phyloP scores from a whole-genome alignment of 2,888 invertebrate species.

The Lypha dubia region DNA sequence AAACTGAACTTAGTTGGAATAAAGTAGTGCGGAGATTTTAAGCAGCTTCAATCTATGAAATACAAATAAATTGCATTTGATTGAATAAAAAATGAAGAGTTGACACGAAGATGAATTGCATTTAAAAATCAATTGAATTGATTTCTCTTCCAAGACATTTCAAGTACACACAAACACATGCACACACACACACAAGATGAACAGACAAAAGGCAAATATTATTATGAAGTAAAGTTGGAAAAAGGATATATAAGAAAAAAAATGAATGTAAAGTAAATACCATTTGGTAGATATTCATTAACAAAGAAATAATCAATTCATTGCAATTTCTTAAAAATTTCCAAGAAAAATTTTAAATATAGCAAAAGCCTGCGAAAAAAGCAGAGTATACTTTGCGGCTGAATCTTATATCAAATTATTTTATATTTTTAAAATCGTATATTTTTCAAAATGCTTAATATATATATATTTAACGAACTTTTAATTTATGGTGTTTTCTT shows the following conservation, averaged over 20 bases:
- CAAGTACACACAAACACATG: slow-evolving; percentile 18
- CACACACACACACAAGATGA: no score
- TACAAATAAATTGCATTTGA: slow-evolving; percentile 68
- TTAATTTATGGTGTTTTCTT: no score
- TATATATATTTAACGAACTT: no score
- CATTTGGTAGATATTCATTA: neutral
- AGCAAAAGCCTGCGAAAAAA: neutral
- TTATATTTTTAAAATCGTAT: no score
- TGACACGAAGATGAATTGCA: slow-evolving; percentile 73
- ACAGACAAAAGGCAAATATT: neutral
- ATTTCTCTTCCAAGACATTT: slow-evolving; percentile 58
- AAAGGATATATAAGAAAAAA: neutral
- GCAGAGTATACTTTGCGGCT: no score
- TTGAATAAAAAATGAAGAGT: slow-evolving; percentile 72
- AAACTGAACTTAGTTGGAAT: slow-evolving; percentile 4
- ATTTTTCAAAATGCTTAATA: no score
- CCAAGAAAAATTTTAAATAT: neutral
- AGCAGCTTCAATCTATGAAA: slow-evolving; percentile 55
- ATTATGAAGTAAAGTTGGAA: neutral
- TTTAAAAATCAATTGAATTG: slow-evolving; percentile 69
- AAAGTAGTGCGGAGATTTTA: slow-evolving; percentile 14
- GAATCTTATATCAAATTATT: no score
- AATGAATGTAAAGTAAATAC: neutral
- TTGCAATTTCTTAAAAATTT: neutral
- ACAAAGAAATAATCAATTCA: neutral